A percentile compares a stretch with the other conserved stretches of the same genome.
Conservation (phyloP, 2,888 invertebrate species). For the Chironomus tentans region DNA sequence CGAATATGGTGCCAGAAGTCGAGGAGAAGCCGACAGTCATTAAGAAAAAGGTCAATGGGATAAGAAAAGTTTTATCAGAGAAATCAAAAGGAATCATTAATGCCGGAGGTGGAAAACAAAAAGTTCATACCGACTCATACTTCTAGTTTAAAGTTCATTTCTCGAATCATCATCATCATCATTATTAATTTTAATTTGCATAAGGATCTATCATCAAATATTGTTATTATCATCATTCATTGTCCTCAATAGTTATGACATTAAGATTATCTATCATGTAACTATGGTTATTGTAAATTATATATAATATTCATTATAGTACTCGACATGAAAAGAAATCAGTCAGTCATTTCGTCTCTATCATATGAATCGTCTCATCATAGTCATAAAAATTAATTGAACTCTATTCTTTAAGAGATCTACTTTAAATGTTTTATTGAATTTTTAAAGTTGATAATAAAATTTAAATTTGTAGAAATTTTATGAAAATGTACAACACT, state of each 20-base stretch:
- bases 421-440: no score
- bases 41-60: neutral
- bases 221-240: neutral
- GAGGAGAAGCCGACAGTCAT: neutral
- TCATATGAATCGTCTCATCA: no score
- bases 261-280: no score
- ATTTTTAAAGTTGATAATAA: no score
- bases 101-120: neutral
- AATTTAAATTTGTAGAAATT: no score
- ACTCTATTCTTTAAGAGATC: no score
- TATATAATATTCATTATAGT: no score
- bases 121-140: conserved; percentile 13
- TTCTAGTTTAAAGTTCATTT: neutral
- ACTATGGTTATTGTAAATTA: no score
- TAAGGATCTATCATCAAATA: neutral
- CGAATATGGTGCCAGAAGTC: neutral
- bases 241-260: neutral
- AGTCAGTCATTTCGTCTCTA: no score
- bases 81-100: conserved; percentile 11
- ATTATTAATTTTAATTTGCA: neutral
- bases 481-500: no score
- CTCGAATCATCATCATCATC: neutral
- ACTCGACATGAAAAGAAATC: no score
- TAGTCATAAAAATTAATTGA: no score
- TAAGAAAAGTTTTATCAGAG: neutral